Conservation (phyloP, 2,797 vertebrate genomes). For the Anabacerthia variegaticeps region DNA sequence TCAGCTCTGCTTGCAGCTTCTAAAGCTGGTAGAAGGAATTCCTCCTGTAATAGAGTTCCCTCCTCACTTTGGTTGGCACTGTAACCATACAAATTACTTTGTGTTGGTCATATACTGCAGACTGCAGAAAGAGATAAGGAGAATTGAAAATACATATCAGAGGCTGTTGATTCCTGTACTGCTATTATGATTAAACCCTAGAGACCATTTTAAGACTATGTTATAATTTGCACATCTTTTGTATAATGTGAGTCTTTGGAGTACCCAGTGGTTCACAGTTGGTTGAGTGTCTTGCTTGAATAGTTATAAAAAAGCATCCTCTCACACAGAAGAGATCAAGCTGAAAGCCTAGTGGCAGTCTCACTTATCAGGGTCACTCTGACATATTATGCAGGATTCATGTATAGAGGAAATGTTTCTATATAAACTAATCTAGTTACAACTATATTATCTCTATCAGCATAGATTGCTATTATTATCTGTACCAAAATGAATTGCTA, state of each 20-base stretch:
- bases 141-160: not conserved
- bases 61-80: not conserved
- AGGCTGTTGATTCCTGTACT: not conserved
- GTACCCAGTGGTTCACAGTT: not conserved
- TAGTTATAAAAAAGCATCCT: not conserved
- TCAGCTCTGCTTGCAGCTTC: not conserved
- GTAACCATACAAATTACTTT: not conserved
- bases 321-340: not conserved
- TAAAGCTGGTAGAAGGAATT: not conserved
- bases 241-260: slow-evolving; percentile 5
- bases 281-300: not conserved
- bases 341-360: not conserved
- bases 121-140: not conserved
- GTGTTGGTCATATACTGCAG: not conserved
- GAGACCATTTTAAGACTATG: slow-evolving; percentile 22
- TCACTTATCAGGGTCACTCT: not conserved
- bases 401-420: not conserved
- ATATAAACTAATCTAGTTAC: not conserved
- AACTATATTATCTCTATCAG: not conserved
- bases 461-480: not conserved
- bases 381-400: not conserved
- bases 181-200: slow-evolving; percentile 28
- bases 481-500: not conserved
- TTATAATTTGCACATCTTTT: slow-evolving; percentile 41
- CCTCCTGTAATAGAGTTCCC: not conserved